Percentiles rank a stretch among this genome's conserved stretches.
These are phyloP conservation scores for Diplazon laetatorius DNA, from an alignment of 2,888 invertebrate genomes.

Conservation along the genomic window DNA sequence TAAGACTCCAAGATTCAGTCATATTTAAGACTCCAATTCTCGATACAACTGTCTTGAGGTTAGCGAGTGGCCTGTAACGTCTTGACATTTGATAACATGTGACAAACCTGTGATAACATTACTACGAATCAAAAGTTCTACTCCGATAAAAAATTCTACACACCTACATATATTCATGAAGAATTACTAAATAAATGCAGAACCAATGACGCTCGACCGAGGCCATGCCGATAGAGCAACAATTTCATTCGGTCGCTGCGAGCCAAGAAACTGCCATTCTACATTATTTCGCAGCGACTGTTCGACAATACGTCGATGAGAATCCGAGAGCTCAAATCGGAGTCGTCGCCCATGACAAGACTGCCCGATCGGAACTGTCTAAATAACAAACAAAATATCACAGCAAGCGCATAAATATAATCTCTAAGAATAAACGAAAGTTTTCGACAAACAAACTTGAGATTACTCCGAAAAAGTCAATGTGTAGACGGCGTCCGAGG, in stretches of 20 bases:
- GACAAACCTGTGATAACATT: no score
- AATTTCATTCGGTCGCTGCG: not conserved
- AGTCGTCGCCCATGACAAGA: not conserved
- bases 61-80: no score
- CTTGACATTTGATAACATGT: no score
- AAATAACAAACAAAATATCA: not conserved
- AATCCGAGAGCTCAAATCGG: not conserved
- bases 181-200: not conserved
- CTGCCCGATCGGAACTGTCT: no score
- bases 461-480: not conserved
- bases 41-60: no score
- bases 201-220: rapidly evolving
- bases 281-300: conserved; percentile 38
- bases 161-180: no score
- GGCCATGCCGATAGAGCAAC: not conserved
- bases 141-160: no score
- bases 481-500: not conserved
- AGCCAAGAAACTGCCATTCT: conserved; percentile 14
- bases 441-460: not conserved
- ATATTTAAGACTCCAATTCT: no score
- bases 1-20: no score
- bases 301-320: not conserved
- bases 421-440: no score
- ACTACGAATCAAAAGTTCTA: no score
- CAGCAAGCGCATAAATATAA: no score